Conservation (phyloP, 2,113 vertebrate species). For the Chloroceryle aenea region DNA sequence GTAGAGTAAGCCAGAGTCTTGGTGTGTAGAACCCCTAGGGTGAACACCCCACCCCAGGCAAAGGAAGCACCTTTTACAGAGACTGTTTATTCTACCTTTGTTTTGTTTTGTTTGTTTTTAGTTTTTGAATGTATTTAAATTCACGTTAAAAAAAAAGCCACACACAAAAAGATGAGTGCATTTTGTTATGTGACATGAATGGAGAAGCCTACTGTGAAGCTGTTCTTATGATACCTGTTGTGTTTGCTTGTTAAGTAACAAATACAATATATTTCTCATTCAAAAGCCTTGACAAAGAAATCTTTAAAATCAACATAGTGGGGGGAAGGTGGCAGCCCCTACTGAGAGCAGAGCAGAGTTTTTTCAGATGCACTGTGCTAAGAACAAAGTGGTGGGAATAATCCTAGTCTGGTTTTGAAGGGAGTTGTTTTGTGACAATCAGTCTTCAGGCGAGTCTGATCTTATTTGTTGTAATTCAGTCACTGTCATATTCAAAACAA, state of each 20-base stretch:
- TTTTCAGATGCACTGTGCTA: not conserved
- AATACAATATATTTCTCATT: not conserved
- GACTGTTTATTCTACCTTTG: not conserved
- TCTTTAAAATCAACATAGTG: not conserved
- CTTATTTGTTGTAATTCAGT: not conserved
- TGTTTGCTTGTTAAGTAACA: not conserved
- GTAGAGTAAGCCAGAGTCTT: not conserved
- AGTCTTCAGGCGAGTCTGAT: not conserved
- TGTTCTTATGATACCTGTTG: not conserved
- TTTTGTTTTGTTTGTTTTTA: not conserved
- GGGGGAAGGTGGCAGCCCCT: not conserved
- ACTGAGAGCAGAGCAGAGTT: not conserved
- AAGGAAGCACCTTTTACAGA: not conserved
- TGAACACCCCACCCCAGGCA: fast-evolving
- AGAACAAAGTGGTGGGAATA: not conserved
- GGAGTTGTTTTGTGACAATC: not conserved
- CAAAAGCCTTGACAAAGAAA: not conserved
- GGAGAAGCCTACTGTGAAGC: not conserved
- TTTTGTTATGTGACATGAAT: not conserved
- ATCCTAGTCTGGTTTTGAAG: not conserved
- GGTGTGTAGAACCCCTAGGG: not conserved
- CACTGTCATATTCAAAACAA: not conserved
- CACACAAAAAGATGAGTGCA: no score
- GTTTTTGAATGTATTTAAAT: not conserved
- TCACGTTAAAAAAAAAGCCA: not conserved